Evolutionary conservation across 1,140 invertebrate species (phyloP).

Genomic region (Coenobita brevimanus): DNA sequence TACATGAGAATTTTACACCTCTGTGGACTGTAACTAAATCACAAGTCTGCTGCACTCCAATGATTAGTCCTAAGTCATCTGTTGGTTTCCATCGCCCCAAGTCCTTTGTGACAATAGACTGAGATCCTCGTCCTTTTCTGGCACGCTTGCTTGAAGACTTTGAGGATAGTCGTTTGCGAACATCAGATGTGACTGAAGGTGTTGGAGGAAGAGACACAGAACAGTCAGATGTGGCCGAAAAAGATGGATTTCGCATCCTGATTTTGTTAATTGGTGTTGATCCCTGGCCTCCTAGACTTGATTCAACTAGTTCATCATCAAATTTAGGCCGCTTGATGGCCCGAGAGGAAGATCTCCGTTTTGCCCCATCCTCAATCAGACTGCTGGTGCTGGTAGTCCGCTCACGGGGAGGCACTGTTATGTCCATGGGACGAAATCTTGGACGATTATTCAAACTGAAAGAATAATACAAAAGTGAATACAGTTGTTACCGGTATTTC

Average conservation of each 20-base stretch:
- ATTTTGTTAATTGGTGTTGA: slow-evolving; percentile 73
- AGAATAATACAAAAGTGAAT: not conserved
- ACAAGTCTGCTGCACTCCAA: slow-evolving; percentile 94
- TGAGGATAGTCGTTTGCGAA: slow-evolving; percentile 57
- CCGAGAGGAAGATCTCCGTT: slow-evolving; percentile 75
- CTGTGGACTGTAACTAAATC: slow-evolving; percentile 90
- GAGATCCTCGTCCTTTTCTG: slow-evolving; percentile 49
- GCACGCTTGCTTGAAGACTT: slow-evolving; percentile 70
- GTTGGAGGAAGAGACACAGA: slow-evolving; percentile 69
- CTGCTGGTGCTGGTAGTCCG: slow-evolving; percentile 58
- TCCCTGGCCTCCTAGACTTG: slow-evolving; percentile 79
- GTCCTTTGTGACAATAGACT: slow-evolving; percentile 81
- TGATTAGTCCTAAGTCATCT: slow-evolving; percentile 95
- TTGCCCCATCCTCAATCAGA: slow-evolving; percentile 64
- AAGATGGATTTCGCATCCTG: slow-evolving; percentile 76
- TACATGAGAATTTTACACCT: slow-evolving; percentile 96
- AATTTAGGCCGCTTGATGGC: slow-evolving; percentile 97
- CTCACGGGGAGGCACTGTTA: slow-evolving; percentile 47
- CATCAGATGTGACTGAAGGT: slow-evolving; percentile 68
- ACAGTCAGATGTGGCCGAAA: slow-evolving; percentile 58
- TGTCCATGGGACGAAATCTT: slow-evolving; percentile 43
- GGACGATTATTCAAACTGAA: slow-evolving; percentile 55
- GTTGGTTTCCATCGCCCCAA: slow-evolving; percentile 96
- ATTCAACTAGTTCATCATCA: slow-evolving; percentile 96
- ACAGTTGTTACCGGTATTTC: no score